These are phyloP conservation scores for Eudemis profundana DNA, from an alignment of 2,888 invertebrate species.

Conservation along the genomic window DNA sequence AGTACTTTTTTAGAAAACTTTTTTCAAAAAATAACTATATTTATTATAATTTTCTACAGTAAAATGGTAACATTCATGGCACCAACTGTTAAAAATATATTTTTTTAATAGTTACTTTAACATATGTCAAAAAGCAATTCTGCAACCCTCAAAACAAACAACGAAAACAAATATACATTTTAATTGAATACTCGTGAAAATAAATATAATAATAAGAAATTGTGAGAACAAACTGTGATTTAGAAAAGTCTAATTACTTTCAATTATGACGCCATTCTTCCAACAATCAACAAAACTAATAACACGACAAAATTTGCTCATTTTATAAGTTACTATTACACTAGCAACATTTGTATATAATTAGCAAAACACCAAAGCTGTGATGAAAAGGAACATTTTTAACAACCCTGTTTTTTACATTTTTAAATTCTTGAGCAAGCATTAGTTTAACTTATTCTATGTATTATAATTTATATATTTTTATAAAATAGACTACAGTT, in stretches of 20 bases:
- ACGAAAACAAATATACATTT: slow-evolving; percentile 1
- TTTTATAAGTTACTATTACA: slow-evolving; percentile 7
- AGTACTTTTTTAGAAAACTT: slow-evolving; percentile 55
- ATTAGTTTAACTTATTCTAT: slow-evolving; percentile 40
- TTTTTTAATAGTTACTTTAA: not conserved
- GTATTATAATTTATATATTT: slow-evolving; percentile 25
- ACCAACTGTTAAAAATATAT: slow-evolving; percentile 59
- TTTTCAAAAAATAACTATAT: slow-evolving; percentile 59
- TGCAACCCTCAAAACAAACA: slow-evolving; percentile 25
- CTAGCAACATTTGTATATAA: slow-evolving; percentile 51
- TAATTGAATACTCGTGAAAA: not conserved
- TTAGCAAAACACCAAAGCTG: slow-evolving; percentile 38
- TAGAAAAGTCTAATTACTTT: not conserved
- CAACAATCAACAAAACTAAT: not conserved
- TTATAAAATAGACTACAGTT: slow-evolving; percentile 31
- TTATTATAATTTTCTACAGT: slow-evolving; percentile 53
- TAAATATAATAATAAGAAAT: not conserved
- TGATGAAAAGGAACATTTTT: slow-evolving; percentile 30
- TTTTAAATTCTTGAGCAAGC: slow-evolving; percentile 65
- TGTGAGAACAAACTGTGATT: slow-evolving; percentile 5
- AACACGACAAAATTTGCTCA: not conserved
- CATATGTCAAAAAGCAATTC: slow-evolving; percentile 8
- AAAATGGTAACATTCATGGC: slow-evolving; percentile 81
- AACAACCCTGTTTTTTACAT: slow-evolving; percentile 46
- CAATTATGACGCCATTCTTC: not conserved